These are phyloP conservation scores for Oncorhynchus nerka DNA, from an alignment of 2,113 vertebrate species.

Conservation along the genomic window DNA sequence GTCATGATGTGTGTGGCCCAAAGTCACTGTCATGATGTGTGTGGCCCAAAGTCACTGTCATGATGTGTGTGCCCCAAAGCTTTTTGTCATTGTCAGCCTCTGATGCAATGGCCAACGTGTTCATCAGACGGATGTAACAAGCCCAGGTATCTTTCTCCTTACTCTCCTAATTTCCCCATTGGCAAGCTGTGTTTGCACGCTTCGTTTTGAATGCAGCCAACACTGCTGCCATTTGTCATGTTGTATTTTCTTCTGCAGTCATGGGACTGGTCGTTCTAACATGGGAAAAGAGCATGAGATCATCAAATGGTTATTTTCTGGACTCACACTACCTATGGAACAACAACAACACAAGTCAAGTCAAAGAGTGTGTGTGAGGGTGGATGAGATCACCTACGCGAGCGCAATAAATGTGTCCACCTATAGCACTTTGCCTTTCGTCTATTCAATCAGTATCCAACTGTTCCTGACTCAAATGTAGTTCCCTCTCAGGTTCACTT, in stretches of 20 bases:
- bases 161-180: constrained; percentile 47
- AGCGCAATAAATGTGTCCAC: constrained; percentile 39
- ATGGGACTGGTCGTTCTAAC: constrained; percentile 30
- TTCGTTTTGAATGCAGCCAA: constrained; percentile 38
- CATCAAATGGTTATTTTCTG: constrained; percentile 28
- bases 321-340: constrained; percentile 45
- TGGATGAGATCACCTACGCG: constrained; percentile 37
- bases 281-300: constrained; percentile 47
- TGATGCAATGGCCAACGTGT: constrained; percentile 30
- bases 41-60: constrained; percentile 23
- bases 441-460: constrained; percentile 8
- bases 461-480: neutral
- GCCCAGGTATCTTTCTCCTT: constrained; percentile 48
- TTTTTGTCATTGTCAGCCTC: constrained; percentile 23
- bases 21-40: constrained; percentile 22
- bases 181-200: constrained; percentile 40
- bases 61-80: neutral
- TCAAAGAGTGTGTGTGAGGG: constrained; percentile 17
- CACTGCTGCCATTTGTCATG: constrained; percentile 62
- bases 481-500: constrained; percentile 24
- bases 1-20: constrained; percentile 20
- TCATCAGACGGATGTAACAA: constrained; percentile 30
- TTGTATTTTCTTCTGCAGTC: constrained; percentile 44
- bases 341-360: constrained; percentile 39
- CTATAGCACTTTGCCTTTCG: constrained; percentile 6